These are phyloP conservation scores for Colletes collaris DNA, from an alignment of 2,888 invertebrate genomes.

Conservation along the genomic window DNA sequence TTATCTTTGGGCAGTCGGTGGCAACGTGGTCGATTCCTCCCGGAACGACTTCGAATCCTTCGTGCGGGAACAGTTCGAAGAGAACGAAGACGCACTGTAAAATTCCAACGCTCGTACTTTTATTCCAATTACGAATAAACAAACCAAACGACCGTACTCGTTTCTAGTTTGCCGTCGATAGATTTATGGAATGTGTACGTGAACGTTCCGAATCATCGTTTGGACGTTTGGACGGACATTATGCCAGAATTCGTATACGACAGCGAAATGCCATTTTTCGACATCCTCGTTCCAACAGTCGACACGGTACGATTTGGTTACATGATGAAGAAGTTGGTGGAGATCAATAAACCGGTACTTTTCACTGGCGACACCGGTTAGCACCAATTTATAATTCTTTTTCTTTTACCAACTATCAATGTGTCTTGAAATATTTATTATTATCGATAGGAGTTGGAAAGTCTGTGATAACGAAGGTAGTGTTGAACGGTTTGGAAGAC, in stretches of 20 bases:
- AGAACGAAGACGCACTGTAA: conserved; percentile 88
- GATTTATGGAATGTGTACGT: conserved; percentile 91
- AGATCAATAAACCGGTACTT: conserved; percentile 90
- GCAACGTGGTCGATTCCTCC: conserved; percentile 89
- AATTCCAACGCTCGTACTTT: background rate
- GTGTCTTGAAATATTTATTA: background rate
- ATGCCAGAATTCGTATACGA: conserved; percentile 90
- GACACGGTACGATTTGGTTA: conserved; percentile 95
- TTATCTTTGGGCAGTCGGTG: conserved; percentile 94
- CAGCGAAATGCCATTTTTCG: conserved; percentile 90
- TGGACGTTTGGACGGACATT: conserved; percentile 92
- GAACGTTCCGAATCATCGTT: conserved; percentile 87
- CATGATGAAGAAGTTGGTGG: conserved; percentile 89
- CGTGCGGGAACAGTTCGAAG: conserved; percentile 88
- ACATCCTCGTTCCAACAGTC: conserved; percentile 95
- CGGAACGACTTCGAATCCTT: conserved; percentile 89
- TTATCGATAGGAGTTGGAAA: conserved; percentile 91
- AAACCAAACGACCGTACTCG: too few species aligned
- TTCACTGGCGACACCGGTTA: conserved; percentile 94
- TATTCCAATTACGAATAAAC: too few species aligned
- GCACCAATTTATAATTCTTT: conserved; percentile 16
- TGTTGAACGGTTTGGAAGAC: conserved; percentile 87
- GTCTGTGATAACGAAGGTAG: conserved; percentile 92
- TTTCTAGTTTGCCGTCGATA: conserved; percentile 87
- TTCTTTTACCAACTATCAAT: background rate